Percentiles rank a stretch among this genome's conserved stretches.
Conservation (phyloP, 2,113 vertebrate species). For the Calcarius ornatus region DNA sequence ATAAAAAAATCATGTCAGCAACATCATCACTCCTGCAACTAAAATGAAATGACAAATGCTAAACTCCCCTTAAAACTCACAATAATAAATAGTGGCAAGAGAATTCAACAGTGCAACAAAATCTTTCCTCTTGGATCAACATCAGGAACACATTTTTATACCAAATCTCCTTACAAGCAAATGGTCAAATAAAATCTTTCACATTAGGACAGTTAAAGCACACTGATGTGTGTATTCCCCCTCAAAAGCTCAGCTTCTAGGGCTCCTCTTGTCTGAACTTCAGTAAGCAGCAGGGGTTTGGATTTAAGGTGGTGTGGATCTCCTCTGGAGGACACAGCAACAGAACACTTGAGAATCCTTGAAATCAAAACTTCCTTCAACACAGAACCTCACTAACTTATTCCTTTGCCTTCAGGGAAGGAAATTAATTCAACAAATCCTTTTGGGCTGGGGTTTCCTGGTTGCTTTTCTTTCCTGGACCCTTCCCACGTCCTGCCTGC, state of each 20-base stretch:
- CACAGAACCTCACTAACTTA: not conserved
- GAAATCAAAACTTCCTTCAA: not conserved
- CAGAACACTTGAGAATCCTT: not conserved
- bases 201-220: not conserved
- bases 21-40: not conserved
- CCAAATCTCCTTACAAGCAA: not conserved
- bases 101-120: not conserved
- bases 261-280: not conserved
- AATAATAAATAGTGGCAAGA: not conserved
- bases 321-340: not conserved
- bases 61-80: not conserved
- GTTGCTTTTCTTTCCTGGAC: not conserved
- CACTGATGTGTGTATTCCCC: not conserved
- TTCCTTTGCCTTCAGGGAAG: not conserved
- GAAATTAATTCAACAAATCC: not conserved
- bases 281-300: not conserved
- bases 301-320: not conserved
- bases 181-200: not conserved
- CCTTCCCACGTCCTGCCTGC: not conserved
- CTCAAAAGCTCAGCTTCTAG: not conserved
- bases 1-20: not conserved
- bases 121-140: not conserved
- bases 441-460: not conserved
- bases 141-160: not conserved
- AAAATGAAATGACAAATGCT: not conserved